phyloP scores from a whole-genome alignment of 2,888 invertebrate species.

The Acholoe squamosa region DNA sequence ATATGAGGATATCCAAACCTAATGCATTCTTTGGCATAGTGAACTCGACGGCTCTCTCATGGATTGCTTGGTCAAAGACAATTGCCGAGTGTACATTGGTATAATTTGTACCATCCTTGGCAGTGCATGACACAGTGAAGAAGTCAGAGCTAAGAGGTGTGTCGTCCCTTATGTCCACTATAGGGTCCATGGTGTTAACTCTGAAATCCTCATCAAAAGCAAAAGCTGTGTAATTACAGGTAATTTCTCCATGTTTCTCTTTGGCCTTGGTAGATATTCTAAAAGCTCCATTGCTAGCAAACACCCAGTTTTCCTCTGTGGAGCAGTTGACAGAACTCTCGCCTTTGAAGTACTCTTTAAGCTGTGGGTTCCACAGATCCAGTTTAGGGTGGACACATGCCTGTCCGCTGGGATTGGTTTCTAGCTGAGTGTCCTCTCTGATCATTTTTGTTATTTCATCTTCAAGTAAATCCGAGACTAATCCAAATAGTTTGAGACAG shows the following conservation, averaged over 20 bases:
- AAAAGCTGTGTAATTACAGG: background rate
- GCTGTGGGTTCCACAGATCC: background rate
- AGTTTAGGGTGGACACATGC: constrained; percentile 53
- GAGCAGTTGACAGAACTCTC: background rate
- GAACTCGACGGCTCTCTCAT: background rate
- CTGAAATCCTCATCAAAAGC: background rate
- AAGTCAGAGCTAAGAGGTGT: constrained; percentile 76
- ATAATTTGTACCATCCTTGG: constrained; percentile 85
- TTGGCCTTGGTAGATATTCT: background rate
- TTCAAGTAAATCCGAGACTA: background rate
- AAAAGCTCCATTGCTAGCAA: background rate
- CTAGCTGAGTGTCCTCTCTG: background rate
- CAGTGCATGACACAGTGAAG: constrained; percentile 78
- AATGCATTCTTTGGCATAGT: constrained; percentile 82
- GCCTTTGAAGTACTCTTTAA: background rate
- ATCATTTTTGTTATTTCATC: background rate
- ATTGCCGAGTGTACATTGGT: constrained; percentile 88
- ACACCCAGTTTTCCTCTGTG: constrained; percentile 35
- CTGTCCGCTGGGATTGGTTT: background rate
- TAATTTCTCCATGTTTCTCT: background rate
- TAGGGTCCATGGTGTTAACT: background rate
- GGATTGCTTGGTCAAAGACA: constrained; percentile 68
- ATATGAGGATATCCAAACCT: constrained; percentile 90
- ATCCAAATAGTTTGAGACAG: no score
- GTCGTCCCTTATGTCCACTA: constrained; percentile 69